Evolutionary conservation across 2,888 invertebrate species (phyloP), one percentile per base, ranked within the genome.

Genomic region (Choreutis nemorana): DNA sequence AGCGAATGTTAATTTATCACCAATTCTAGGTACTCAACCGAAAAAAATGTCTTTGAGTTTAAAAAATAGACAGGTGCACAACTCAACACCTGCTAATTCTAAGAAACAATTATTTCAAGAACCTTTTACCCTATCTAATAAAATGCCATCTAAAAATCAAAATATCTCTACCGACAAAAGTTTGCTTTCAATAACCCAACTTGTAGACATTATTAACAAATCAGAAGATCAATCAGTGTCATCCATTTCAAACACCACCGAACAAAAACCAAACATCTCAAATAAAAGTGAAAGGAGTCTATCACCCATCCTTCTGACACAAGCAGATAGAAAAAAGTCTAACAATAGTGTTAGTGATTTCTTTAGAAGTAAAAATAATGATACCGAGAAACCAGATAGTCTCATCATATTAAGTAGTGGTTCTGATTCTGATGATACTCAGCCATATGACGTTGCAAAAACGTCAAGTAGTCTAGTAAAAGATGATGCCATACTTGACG

Each of bases 161-260:
- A 33, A 42, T 23, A 46, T 60, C 20, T 56, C 47, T 20, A 60
- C 42, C 13, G 48, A 62, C 32, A 66, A 66, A 51, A 78, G 72
- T 35, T 57, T 78, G 60, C 59, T 77, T 22, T 67, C 78, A 2
- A 62, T 78, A 30, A 77, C 80, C 7, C 78, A 81, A 48, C 49
- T 75, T 13, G 64, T 78, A 14, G 62, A 77, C 35, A 63, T 78
- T 50, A 71, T 81, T 3, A 75, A 75, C 39, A 64, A 57, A 48
- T 48, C 54, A 8, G 46, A 51, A 23, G 37, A 40, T 29, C 39
- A 44, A 14, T 43, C 38, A 16, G 45, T 50, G 8, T 4, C 30
- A 26, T 4, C 16, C 4, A 7, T 18, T 20, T 7, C 15, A 9
- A 36, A 33, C 12, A 16, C 23, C n/a, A 31, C 35, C n/a, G n/a